These are phyloP conservation scores for Tryphoninae sp. DNA, from an alignment of 2,888 invertebrate genomes.

Conservation along the genomic window DNA sequence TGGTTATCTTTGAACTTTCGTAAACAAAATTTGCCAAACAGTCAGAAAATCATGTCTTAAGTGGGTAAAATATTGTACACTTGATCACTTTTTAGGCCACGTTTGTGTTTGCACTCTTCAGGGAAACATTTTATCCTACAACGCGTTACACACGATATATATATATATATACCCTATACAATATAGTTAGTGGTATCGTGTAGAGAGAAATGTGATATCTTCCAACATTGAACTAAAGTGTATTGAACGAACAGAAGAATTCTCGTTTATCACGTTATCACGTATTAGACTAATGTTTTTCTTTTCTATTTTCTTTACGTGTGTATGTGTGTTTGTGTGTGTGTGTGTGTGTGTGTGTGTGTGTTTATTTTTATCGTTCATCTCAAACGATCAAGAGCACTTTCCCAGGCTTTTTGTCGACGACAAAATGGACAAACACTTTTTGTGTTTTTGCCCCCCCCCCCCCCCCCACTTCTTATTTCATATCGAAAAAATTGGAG, in stretches of 20 bases:
- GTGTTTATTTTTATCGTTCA: no score
- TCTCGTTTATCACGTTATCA: constrained; percentile 28
- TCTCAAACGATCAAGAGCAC: not conserved
- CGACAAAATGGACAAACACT: constrained; percentile 6
- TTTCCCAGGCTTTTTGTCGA: not conserved
- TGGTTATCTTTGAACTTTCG: no score
- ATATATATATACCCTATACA: constrained; percentile 17
- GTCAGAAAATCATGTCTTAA: constrained; percentile 2
- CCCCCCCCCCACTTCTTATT: no score
- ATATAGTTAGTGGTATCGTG: constrained; percentile 15
- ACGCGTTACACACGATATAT: constrained; percentile 33
- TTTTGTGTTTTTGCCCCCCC: not conserved
- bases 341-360: no score
- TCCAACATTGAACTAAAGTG: constrained; percentile 13
- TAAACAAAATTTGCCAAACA: no score
- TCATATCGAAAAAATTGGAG: no score
- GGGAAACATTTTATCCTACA: constrained; percentile 51
- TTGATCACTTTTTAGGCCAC: constrained; percentile 41
- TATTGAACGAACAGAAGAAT: constrained; percentile 33
- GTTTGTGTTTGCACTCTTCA: constrained; percentile 52
- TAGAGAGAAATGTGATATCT: constrained; percentile 50
- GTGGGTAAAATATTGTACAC: constrained; percentile 21
- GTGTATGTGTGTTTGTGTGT: no score
- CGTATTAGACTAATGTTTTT: constrained; percentile 19
- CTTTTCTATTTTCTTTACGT: constrained; percentile 9